These are phyloP conservation scores for Zaprionus lachaisei DNA, from an alignment of 1,140 invertebrate species.

Conservation along the genomic window DNA sequence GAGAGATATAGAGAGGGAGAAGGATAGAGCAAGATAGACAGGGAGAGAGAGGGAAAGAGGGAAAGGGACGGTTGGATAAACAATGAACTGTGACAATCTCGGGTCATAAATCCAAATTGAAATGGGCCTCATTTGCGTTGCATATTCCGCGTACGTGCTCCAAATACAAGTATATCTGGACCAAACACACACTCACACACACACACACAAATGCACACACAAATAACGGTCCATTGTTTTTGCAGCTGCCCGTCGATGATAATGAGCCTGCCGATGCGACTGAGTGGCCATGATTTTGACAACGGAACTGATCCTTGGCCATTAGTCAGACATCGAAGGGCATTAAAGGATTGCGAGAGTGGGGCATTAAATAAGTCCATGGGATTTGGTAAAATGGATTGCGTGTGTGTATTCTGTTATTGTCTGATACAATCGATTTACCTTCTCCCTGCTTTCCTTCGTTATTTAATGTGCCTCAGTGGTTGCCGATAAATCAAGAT, in stretches of 20 bases:
- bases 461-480: background rate
- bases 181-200: background rate
- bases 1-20: background rate
- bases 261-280: slow-evolving; percentile 47
- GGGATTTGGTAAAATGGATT: slow-evolving; percentile 28
- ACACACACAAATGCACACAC: slow-evolving; percentile 11
- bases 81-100: slow-evolving; percentile 48
- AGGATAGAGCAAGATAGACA: no score
- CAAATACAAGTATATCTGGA: slow-evolving; percentile 39
- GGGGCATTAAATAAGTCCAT: slow-evolving; percentile 5
- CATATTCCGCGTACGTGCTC: slow-evolving; percentile 33
- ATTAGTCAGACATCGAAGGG: slow-evolving; percentile 55
- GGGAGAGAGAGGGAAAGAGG: background rate
- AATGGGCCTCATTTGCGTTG: slow-evolving; percentile 61
- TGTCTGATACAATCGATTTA: background rate
- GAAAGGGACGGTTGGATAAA: slow-evolving; percentile 13
- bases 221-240: slow-evolving; percentile 53
- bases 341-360: slow-evolving; percentile 35
- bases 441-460: background rate
- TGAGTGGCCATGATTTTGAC: slow-evolving; percentile 40
- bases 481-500: background rate
- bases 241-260: slow-evolving; percentile 34
- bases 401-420: background rate
- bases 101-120: slow-evolving; percentile 73
- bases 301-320: slow-evolving; percentile 26